Base-by-base conservation (phyloP, 2,888 invertebrate genomes). In the Brachypalpus laphriformis region DNA sequence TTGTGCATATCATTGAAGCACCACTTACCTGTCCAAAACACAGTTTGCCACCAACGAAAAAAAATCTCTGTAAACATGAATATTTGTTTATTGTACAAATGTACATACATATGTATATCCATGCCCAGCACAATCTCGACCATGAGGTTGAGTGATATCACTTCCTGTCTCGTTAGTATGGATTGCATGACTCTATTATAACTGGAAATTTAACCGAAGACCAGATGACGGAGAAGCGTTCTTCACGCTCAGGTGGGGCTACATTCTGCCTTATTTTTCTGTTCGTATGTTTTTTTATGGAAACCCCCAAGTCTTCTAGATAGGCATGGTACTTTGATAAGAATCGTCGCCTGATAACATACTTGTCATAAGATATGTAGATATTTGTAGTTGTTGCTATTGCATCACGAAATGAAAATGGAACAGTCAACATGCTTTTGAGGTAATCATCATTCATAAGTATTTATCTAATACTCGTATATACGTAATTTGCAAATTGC, bases 81-180 rank as follows among this genome's bases (percentile, higher is more conserved):
- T 57, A 76, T 71, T 71, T 76, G 63, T 74, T 75, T 54, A 14
- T 63, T 40, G 70, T 70, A 70, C 56, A 70, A 31, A 72, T 59
- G 59, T 49, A 78, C 0, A 3, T 31, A 31, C 2, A 11, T 25
- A 25, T 25, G 28, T 28, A 40, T 72, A 45, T 57, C 34, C 61
- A 16, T 16, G 42, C 54, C 37, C 47, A 5, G 16, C 28, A 45
- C 47, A 82, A 70, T 63, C 34, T 68, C 75, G 61, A 37, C 72
- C 56, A 45, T 34, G 25, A 65, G 20, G 56, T 59, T 42, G 65
- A 42, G 56, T 82, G 71, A 77, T 72, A 72, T 77, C 72, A 78
- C 82, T 82, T 82, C 82, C 82, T 82, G 82, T 18, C 61, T 78
- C 66, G 54, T 82, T 61, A 68, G 54, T 72, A 61, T 78, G 66